phyloP scores from a whole-genome alignment of 1,140 invertebrate species.

The Venustaconcha ellipsiformis region DNA sequence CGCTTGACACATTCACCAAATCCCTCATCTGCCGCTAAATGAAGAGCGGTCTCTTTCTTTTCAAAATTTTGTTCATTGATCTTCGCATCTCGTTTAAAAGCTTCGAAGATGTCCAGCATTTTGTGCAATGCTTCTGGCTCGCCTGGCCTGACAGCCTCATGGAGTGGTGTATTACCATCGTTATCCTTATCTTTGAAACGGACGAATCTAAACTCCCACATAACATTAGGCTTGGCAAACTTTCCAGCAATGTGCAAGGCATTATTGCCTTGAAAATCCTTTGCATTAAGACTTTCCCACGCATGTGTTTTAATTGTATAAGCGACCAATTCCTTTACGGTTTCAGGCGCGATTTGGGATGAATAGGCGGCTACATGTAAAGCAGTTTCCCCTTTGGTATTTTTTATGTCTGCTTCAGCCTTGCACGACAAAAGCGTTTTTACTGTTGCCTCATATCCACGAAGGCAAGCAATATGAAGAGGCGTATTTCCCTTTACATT shows the following conservation, averaged over 20 bases:
- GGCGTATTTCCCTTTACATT: conserved; percentile 62
- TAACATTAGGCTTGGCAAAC: conserved; percentile 53
- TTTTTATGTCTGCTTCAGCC: conserved; percentile 53
- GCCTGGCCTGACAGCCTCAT: conserved; percentile 39
- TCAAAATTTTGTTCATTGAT: conserved; percentile 52
- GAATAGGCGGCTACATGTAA: conserved; percentile 56
- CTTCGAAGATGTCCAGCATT: conserved; percentile 60
- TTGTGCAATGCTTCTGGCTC: conserved; percentile 52
- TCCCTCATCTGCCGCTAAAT: conserved; percentile 49
- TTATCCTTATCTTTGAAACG: conserved; percentile 48
- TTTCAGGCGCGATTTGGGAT: conserved; percentile 41
- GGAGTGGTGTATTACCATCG: conserved; percentile 45
- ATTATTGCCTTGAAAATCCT: conserved; percentile 55
- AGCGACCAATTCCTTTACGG: conserved; percentile 48
- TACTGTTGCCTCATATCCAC: conserved; percentile 54
- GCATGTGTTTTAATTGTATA: conserved; percentile 58
- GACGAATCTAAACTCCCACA: conserved; percentile 57
- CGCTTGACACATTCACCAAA: conserved; percentile 33
- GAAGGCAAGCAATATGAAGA: conserved; percentile 65
- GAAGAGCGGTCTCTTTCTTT: conserved; percentile 45
- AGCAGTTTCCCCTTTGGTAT: conserved; percentile 51
- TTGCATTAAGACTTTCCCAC: conserved; percentile 57
- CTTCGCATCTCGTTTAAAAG: conserved; percentile 54
- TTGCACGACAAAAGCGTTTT: conserved; percentile 50
- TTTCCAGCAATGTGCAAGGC: conserved; percentile 59